Percentiles rank a stretch among this genome's conserved stretches.
phyloP scores from a whole-genome alignment of 2,113 vertebrate genomes.

The Turdus rufiventris region DNA sequence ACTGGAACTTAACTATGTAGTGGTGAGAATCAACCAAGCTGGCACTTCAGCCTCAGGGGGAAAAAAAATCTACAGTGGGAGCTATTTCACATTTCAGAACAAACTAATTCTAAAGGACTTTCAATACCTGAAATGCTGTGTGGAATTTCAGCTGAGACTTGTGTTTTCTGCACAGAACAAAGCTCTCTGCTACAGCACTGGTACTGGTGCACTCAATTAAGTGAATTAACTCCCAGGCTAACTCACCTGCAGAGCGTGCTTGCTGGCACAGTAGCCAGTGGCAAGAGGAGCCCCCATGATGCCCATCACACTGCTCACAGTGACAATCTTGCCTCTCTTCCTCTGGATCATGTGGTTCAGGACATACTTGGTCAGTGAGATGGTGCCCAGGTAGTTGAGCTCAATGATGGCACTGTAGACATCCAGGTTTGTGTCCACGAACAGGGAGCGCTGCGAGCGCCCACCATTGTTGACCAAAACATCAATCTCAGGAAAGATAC shows the following conservation, averaged over 20 bases:
- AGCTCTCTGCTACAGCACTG: background rate
- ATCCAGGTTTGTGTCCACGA: constrained; percentile 80
- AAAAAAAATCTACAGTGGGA: background rate
- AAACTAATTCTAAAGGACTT: background rate
- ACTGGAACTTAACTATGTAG: background rate
- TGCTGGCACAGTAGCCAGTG: constrained; percentile 89
- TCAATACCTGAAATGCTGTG: background rate
- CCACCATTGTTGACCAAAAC: constrained; percentile 92
- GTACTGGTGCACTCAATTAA: background rate
- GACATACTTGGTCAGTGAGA: constrained; percentile 90
- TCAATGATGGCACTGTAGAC: constrained; percentile 86
- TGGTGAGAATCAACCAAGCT: background rate
- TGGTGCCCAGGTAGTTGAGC: constrained; percentile 88
- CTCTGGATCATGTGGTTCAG: constrained; percentile 86
- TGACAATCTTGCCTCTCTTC: constrained; percentile 83
- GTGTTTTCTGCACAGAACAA: background rate
- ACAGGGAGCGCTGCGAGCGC: constrained; percentile 86
- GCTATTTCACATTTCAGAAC: background rate
- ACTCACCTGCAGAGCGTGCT: constrained; percentile 89
- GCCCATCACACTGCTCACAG: constrained; percentile 86
- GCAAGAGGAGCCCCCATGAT: constrained; percentile 77
- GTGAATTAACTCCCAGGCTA: background rate
- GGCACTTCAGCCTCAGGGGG: background rate
- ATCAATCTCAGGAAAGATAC: constrained; percentile 77
- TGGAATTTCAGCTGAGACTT: background rate